Evolutionary conservation across 2,113 vertebrate species (phyloP), one percentile per base, ranked within the genome.

Genomic region (Hystrix brachyura): DNA sequence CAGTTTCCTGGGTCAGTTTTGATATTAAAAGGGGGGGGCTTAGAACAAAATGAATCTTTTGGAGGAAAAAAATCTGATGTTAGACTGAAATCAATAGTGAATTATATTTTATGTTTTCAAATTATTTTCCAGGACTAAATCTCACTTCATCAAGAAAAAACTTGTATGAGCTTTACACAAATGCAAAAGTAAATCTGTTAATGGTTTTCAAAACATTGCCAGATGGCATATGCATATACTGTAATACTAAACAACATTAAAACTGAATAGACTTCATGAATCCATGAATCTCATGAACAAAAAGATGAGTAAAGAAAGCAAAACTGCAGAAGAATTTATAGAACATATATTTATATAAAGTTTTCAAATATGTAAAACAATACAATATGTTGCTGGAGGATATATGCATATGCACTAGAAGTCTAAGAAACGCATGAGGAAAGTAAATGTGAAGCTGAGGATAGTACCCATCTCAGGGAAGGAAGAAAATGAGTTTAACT

Each of bases 51-150:
- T 34, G 48, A 25, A 38, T 21, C 81, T 81, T 67, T 76, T 72
- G 69, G 43, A 67, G 13, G 43, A 94, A 86, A 93, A 72, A 95
- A 94, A 81, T 67, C 43, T 81, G 29, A 51, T 46, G 10, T 29
- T 67, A 78, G 46, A 43, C 1, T 91, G 57, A 91, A 84, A 94
- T 87, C n/a, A 93, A 81, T n/a, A 46, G 81, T 69, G 88, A 94
- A 82, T 23, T 34, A 13, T 62, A 76, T 53, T 80, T 89, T 55
- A 72, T 60, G 19, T 85, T 85, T 80, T 71, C 80, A 95, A 91
- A 86, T 94, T 81, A 92, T 38, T 74, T 69, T 86, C 34, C 12
- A 60, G 17, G 43, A 84, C 85, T 91, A 95, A 88, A 85, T 90
- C 34, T 90, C 83, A 86, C 55, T 81, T 76, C 32, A 85, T 46